These are phyloP conservation scores for Gephyroberyx darwinii DNA, from an alignment of 2,797 vertebrate genomes.

Conservation along the genomic window DNA sequence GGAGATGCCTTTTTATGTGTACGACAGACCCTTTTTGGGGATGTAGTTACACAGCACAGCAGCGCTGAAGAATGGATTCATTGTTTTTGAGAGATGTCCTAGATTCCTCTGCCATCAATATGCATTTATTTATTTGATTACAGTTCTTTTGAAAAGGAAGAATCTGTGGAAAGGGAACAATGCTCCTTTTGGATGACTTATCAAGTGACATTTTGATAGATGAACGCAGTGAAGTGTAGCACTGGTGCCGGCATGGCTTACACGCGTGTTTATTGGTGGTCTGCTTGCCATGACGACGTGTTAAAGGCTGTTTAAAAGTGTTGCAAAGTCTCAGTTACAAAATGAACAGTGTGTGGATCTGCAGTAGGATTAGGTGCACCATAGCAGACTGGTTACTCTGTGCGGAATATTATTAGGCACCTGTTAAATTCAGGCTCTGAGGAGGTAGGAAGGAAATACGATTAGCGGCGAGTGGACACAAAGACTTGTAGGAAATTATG, in stretches of 20 bases:
- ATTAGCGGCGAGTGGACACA: conserved; percentile 29
- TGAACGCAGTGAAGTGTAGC: conserved; percentile 10
- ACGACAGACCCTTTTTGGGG: neutral
- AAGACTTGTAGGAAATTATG: neutral
- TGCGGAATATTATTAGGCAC: conserved; percentile 48
- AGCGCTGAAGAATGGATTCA: conserved; percentile 8
- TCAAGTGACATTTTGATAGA: neutral
- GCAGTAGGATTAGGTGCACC: conserved; percentile 28
- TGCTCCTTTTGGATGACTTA: neutral
- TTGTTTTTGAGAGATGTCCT: conserved; percentile 48
- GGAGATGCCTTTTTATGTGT: conserved; percentile 3
- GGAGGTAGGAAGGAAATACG: conserved; percentile 21
- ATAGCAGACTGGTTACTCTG: conserved; percentile 39
- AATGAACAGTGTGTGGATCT: conserved; percentile 50
- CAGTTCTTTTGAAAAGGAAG: conserved; percentile 16
- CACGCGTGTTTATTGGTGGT: conserved; percentile 36
- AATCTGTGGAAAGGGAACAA: neutral
- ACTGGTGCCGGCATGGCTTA: conserved; percentile 8
- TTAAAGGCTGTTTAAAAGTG: conserved; percentile 40
- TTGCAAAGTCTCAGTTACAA: conserved; percentile 55
- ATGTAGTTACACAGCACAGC: conserved; percentile 21
- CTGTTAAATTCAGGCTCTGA: conserved; percentile 40
- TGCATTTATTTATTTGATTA: conserved; percentile 19
- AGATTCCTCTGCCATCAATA: conserved; percentile 34
- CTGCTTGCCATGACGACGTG: conserved; percentile 9